phyloP scores from a whole-genome alignment of 2,888 invertebrate genomes.

The Autographa gamma region DNA sequence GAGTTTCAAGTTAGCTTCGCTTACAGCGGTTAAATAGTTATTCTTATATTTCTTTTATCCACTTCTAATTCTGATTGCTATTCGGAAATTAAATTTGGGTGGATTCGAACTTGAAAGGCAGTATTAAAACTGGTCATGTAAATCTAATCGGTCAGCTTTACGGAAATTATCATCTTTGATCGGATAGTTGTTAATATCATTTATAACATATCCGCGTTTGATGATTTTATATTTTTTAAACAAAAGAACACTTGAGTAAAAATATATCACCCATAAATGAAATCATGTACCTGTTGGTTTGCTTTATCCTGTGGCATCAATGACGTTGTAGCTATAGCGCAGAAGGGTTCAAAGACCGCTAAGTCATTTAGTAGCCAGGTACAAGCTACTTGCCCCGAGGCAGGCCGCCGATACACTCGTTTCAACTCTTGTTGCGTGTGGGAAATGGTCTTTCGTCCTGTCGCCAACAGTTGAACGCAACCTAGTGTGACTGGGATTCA shows the following conservation, averaged over 20 bases:
- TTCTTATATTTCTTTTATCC: constrained; percentile 1
- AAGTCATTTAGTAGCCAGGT: constrained; percentile 79
- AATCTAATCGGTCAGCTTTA: constrained; percentile 58
- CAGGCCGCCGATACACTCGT: constrained; percentile 64
- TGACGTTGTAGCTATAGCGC: constrained; percentile 59
- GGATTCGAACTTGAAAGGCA: constrained; percentile 44
- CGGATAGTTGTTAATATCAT: constrained; percentile 37
- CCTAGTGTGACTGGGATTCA: constrained; percentile 31
- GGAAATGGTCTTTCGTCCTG: constrained; percentile 69
- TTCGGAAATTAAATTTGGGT: constrained; percentile 24
- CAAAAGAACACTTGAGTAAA: constrained; percentile 15
- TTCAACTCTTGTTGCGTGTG: constrained; percentile 70
- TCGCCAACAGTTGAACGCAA: constrained; percentile 55
- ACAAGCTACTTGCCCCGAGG: constrained; percentile 71
- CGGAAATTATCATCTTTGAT: constrained; percentile 45
- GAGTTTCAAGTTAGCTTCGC: not conserved
- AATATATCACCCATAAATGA: constrained; percentile 22
- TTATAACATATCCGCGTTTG: constrained; percentile 23
- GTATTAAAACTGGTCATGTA: constrained; percentile 60
- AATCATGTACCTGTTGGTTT: constrained; percentile 46
- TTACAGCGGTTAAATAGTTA: not conserved
- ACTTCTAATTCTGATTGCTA: constrained; percentile 25
- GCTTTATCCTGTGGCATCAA: constrained; percentile 67
- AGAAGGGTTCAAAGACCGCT: constrained; percentile 77
- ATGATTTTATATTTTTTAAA: constrained; percentile 7